A percentile compares a stretch with the other conserved stretches of the same genome.
phyloP scores from a whole-genome alignment of 2,113 vertebrate genomes.

The Phyllopteryx taeniolatus region DNA sequence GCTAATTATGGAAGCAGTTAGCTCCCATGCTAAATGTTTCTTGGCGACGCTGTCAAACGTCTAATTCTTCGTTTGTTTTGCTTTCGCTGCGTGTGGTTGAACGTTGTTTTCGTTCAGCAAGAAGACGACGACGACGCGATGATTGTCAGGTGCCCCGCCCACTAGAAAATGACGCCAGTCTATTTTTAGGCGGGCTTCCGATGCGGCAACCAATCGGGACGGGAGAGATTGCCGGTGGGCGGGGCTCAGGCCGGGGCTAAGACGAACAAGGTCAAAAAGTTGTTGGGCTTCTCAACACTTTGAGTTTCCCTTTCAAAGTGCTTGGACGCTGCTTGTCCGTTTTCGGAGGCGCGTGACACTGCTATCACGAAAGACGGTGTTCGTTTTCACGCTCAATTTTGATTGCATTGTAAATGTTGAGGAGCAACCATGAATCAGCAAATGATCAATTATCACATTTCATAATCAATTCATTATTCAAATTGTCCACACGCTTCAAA shows the following conservation, averaged over 20 bases:
- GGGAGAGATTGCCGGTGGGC: background rate
- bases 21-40: background rate
- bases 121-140: slow-evolving; percentile 55
- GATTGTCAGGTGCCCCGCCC: slow-evolving; percentile 35
- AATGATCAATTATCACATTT: no score
- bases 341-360: no score
- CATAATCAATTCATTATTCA: no score
- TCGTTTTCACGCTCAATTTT: no score
- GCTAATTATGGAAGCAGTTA: slow-evolving; percentile 46
- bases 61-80: background rate
- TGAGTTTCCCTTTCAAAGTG: no score
- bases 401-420: no score
- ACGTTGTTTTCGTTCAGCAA: background rate
- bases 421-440: no score
- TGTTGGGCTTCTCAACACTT: background rate
- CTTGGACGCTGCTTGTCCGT: no score
- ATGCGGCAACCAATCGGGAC: slow-evolving; percentile 39
- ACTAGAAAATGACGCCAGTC: background rate
- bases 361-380: no score
- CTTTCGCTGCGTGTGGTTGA: background rate
- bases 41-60: background rate
- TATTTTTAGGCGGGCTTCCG: slow-evolving; percentile 12
- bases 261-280: slow-evolving; percentile 72
- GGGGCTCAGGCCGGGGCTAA: slow-evolving; percentile 25
- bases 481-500: no score